A percentile compares a stretch with the other conserved stretches of the same genome.
phyloP scores from a whole-genome alignment of 53 echinoderm and acorn worm genomes.

The Henricia sp. region DNA sequence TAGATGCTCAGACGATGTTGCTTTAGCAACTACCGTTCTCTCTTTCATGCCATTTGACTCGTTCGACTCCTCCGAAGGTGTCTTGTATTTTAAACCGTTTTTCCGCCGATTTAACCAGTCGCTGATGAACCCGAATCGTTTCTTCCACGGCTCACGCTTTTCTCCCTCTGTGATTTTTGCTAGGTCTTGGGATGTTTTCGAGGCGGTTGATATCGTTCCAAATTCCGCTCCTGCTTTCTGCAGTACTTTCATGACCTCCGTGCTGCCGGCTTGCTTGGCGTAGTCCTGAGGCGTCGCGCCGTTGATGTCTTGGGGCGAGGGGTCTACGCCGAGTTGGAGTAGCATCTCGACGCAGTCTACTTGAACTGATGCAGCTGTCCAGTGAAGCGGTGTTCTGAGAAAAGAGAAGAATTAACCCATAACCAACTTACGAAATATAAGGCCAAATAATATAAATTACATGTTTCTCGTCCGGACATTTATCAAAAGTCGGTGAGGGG shows the following conservation, averaged over 20 bases:
- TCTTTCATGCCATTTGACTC: conserved; percentile 38
- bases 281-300: conserved; percentile 92
- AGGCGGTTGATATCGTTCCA: conserved; percentile 54
- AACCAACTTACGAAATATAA: too few relatives aligned
- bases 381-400: conserved; percentile 98
- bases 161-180: conserved; percentile 20
- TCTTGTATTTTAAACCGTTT: conserved; percentile 55
- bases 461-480: too few relatives aligned
- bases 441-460: too few relatives aligned
- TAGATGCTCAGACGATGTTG: conserved; percentile 25
- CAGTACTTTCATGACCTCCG: conserved; percentile 66
- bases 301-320: conserved; percentile 77
- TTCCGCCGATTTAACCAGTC: conserved; percentile 82
- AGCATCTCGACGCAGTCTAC: conserved; percentile 80
- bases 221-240: conserved; percentile 67
- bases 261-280: conserved; percentile 80
- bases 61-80: conserved; percentile 45
- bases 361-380: conserved; percentile 94
- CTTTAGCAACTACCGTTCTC: conserved; percentile 33
- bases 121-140: conserved; percentile 82
- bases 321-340: conserved; percentile 80
- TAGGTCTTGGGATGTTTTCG: conserved; percentile 48
- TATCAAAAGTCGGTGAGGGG: too few relatives aligned
- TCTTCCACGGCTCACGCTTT: conserved; percentile 64
- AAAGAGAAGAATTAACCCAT: too few relatives aligned